Evolutionary conservation across 2,113 vertebrate species (phyloP), one percentile per base, ranked within the genome.

Genomic region (Maccullochella peelii): DNA sequence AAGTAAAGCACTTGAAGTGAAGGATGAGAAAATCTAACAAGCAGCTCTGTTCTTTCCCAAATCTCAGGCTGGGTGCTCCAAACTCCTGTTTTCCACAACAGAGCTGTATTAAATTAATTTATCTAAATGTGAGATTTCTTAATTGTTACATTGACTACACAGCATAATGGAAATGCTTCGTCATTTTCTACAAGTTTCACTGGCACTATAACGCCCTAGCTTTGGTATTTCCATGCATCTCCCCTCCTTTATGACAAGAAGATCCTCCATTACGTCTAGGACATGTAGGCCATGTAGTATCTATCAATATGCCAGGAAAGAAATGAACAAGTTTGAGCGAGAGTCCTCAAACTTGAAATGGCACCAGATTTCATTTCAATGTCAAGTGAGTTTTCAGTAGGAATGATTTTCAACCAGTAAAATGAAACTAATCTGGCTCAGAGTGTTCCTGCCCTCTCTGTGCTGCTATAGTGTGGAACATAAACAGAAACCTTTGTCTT

Each of bases 401-500:
- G 57, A 85, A 57, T 27, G 55, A 69, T 84, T 88, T 86, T 65
- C 36, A 82, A 66, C 27, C 49, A 52, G 83, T 72, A 88, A 88
- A 27, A 87, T 62, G 85, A 91, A 88, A 86, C 86, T 86, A 77
- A 85, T 85, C 72, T 52, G 54, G 40, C 67, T 70, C 55, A 1
- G 21, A 82, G 81, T 8, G 20, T 73, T 84, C 49, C 59, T 71
- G 84, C 84, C 66, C 81, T 79, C 67, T 82, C 44, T 23, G 74
- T 72, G 82, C 87, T 91, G 79, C 88, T 80, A 91, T 86, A 69
- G 86, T 27, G 36, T 74, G 71, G 71, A 86, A 79, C 62, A 90
- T 82, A 91, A 93, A 93, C 89, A 92, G 83, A 92, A 93, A 91
- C 85, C 73, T 78, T 92, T 92, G 86, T 91, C 80, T 91, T 89